These are phyloP conservation scores for Lerista edwardsae DNA, from an alignment of 2,797 vertebrate genomes.

Conservation along the genomic window DNA sequence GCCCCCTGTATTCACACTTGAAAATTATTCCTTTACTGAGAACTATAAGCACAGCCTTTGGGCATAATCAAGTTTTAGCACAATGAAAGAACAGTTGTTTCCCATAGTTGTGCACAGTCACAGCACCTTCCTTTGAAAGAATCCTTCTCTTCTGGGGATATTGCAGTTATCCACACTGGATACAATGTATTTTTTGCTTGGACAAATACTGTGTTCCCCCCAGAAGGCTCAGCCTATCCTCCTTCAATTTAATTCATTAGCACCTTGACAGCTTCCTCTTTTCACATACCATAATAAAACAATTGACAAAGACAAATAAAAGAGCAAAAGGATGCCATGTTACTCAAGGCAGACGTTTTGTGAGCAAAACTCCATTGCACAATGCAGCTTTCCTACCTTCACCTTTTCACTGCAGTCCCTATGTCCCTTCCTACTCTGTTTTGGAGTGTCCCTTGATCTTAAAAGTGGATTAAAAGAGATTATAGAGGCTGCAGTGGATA, in stretches of 20 bases:
- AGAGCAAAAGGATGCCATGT: background rate
- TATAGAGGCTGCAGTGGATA: no score
- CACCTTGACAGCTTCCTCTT: background rate
- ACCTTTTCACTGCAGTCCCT: no score
- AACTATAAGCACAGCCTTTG: background rate
- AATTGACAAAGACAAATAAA: background rate
- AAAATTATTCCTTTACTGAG: conserved; percentile 34
- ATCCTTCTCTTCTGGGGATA: background rate
- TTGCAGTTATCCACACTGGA: background rate
- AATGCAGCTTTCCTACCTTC: no score
- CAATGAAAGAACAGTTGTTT: background rate
- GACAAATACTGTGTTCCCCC: background rate
- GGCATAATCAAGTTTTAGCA: background rate
- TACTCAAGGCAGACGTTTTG: background rate
- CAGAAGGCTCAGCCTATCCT: background rate
- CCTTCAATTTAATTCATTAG: background rate
- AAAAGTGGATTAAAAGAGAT: no score
- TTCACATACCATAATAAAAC: background rate
- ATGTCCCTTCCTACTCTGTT: no score
- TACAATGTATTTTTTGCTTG: background rate
- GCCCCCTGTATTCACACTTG: background rate
- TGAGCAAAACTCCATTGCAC: no score
- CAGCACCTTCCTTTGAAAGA: background rate
- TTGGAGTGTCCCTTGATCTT: no score
- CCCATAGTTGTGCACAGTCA: background rate